phyloP scores from a whole-genome alignment of 2,888 invertebrate species.

The Agrochola circellaris region DNA sequence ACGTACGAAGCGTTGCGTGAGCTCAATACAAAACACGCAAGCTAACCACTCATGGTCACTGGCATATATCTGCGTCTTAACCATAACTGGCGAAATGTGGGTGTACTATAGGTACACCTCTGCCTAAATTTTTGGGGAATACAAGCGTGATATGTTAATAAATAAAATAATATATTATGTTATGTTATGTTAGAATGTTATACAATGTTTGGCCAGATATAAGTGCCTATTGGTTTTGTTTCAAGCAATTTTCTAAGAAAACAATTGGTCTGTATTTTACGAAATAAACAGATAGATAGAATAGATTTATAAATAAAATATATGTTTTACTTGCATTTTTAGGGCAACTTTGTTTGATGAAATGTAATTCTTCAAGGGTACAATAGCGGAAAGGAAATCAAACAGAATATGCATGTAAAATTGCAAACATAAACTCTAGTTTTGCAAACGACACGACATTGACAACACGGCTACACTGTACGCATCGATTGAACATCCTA shows the following conservation, averaged over 20 bases:
- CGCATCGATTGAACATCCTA: neutral
- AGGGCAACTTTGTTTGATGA: neutral
- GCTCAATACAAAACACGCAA: no score
- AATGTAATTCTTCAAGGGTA: neutral
- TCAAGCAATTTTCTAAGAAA: neutral
- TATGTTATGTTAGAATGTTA: neutral
- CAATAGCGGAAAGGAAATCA: neutral
- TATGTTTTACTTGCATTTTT: neutral
- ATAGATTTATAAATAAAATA: neutral
- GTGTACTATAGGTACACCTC: no score
- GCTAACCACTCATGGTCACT: no score
- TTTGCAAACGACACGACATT: neutral
- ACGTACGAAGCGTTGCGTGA: no score
- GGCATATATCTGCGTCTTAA: no score
- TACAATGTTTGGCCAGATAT: neutral
- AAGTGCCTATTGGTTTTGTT: no score
- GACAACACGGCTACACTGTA: neutral
- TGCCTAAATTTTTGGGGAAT: no score
- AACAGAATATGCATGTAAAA: neutral
- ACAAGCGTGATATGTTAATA: no score
- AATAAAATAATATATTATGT: no score
- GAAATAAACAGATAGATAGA: neutral
- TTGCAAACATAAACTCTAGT: neutral
- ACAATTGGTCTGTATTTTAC: neutral
- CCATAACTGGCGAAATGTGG: no score